phyloP scores from a whole-genome alignment of 2,113 vertebrate genomes.

The Ondatra zibethicus region DNA sequence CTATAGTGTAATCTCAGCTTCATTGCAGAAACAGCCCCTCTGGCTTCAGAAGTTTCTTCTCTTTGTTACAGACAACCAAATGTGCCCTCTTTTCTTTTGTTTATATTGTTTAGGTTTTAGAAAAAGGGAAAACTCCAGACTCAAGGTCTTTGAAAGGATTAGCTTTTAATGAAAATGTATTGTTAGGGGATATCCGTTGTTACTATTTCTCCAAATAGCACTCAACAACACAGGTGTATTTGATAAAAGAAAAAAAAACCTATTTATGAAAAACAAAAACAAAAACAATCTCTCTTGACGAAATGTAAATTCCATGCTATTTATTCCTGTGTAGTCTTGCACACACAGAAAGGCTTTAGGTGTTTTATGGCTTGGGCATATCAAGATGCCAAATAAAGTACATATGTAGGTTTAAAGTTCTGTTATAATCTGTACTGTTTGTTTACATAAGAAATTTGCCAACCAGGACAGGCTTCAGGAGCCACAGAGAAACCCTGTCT shows the following conservation, averaged over 20 bases:
- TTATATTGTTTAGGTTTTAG: not conserved
- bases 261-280: not conserved
- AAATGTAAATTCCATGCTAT: not conserved
- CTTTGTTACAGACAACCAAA: not conserved
- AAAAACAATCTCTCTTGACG: not conserved
- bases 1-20: not conserved
- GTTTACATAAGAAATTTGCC: not conserved
- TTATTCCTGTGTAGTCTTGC: not conserved
- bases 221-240: not conserved
- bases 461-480: too few species aligned
- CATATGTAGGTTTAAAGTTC: not conserved
- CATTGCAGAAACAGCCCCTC: not conserved
- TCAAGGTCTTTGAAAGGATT: slow-evolving; percentile 7
- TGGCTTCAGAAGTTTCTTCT: not conserved
- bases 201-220: not conserved
- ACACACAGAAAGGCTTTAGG: not conserved
- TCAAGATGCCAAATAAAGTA: not conserved
- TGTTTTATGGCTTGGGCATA: not conserved
- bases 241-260: not conserved
- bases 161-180: not conserved
- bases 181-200: not conserved
- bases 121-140: not conserved
- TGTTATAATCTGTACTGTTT: not conserved
- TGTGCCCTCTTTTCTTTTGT: not conserved
- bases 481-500: too few species aligned